Evolutionary conservation across 2,888 invertebrate species (phyloP).

Genomic region (Parasteatoda lunata): DNA sequence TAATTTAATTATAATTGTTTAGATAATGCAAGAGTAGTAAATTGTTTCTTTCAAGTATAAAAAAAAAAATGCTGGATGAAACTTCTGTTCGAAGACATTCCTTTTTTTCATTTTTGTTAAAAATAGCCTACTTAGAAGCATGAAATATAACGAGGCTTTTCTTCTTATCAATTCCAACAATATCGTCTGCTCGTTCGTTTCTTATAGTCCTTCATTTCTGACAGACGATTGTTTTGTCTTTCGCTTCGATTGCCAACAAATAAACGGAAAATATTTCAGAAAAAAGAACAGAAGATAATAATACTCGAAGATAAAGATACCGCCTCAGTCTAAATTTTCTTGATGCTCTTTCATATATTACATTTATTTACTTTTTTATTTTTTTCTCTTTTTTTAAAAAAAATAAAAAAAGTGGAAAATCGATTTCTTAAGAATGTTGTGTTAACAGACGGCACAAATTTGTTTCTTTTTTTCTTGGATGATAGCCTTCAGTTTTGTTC

Average conservation of each 20-base stretch:
- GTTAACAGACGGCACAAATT: constrained; percentile 37
- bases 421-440: constrained; percentile 35
- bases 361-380: constrained; percentile 17
- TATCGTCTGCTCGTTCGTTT: constrained; percentile 7
- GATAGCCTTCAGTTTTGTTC: constrained; percentile 48
- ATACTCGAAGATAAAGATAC: constrained; percentile 10
- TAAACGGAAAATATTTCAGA: background rate
- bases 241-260: constrained; percentile 22
- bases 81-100: background rate
- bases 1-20: too few relatives aligned
- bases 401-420: constrained; percentile 12
- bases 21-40: too few relatives aligned
- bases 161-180: constrained; percentile 31
- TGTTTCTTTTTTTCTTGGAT: constrained; percentile 18
- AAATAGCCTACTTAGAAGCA: background rate
- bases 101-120: background rate
- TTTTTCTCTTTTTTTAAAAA: background rate
- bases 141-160: constrained; percentile 15
- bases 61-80: background rate
- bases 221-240: constrained; percentile 48
- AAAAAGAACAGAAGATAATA: background rate
- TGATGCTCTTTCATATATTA: constrained; percentile 36
- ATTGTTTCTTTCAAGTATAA: too few relatives aligned
- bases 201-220: constrained; percentile 31
- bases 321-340: constrained; percentile 47